A percentile compares a stretch with the other conserved stretches of the same genome.
Conservation (phyloP, 2,797 vertebrate species). For the Rhyacichthys aspro region DNA sequence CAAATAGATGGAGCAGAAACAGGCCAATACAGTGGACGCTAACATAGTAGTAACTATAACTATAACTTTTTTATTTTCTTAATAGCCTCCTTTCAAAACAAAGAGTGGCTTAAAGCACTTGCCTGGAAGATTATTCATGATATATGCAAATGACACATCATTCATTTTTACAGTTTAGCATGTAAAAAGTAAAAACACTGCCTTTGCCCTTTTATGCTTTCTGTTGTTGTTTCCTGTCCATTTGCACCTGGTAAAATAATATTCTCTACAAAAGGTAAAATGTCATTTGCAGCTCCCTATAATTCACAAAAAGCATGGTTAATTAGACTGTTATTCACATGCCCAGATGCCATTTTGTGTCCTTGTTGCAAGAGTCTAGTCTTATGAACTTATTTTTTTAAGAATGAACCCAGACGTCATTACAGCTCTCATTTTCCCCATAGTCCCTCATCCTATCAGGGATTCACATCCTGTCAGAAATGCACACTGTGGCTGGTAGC, state of each 20-base stretch:
- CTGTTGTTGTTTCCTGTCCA: neutral
- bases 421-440: constrained; percentile 17
- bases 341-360: neutral
- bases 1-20: no score
- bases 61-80: no score
- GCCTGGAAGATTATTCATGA: no score
- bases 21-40: no score
- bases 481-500: constrained; percentile 36
- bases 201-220: neutral
- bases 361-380: neutral
- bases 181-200: neutral
- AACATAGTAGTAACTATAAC: no score
- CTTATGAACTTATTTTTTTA: constrained; percentile 13
- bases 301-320: neutral
- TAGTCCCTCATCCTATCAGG: neutral
- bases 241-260: neutral
- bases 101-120: no score
- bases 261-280: neutral
- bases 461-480: constrained; percentile 32
- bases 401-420: constrained; percentile 17
- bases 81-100: no score
- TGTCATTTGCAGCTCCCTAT: neutral
- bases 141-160: no score
- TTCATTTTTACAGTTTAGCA: no score
- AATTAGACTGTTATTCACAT: constrained; percentile 1